phyloP scores from a whole-genome alignment of 1,140 invertebrate species.

The Aethina tumida region DNA sequence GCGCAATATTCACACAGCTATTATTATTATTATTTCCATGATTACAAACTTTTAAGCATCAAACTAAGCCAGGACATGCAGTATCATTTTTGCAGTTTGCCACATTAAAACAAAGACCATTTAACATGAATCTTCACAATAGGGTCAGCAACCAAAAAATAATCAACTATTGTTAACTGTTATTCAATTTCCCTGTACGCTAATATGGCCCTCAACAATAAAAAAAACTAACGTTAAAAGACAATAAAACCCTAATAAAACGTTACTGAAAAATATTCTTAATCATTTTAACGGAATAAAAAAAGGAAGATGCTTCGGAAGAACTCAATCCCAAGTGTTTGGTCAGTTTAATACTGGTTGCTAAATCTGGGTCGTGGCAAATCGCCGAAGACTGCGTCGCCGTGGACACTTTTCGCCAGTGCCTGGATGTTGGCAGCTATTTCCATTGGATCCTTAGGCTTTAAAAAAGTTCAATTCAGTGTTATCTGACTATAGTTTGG shows the following conservation, averaged over 20 bases:
- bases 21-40: no score
- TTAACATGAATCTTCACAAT: no score
- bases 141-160: no score
- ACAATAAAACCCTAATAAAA: conserved; percentile 2
- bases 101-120: no score
- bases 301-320: not conserved
- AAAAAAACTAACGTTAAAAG: conserved; percentile 7
- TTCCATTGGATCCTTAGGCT: conserved; percentile 45
- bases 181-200: conserved; percentile 1
- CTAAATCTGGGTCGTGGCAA: conserved; percentile 70
- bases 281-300: not conserved
- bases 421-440: conserved; percentile 83
- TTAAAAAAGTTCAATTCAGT: not conserved
- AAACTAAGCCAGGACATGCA: no score
- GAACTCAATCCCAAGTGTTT: not conserved
- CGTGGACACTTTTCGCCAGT: conserved; percentile 74
- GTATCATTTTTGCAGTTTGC: no score
- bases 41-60: no score
- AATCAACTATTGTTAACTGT: not conserved
- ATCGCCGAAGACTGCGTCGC: conserved; percentile 73
- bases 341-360: conserved; percentile 55
- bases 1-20: no score
- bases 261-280: conserved; percentile 1
- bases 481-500: not conserved
- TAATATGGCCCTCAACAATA: conserved; percentile 5